A percentile compares a stretch with the other conserved stretches of the same genome.
These are phyloP conservation scores for Rhea americana DNA, from an alignment of 2,113 vertebrate genomes.

Conservation along the genomic window DNA sequence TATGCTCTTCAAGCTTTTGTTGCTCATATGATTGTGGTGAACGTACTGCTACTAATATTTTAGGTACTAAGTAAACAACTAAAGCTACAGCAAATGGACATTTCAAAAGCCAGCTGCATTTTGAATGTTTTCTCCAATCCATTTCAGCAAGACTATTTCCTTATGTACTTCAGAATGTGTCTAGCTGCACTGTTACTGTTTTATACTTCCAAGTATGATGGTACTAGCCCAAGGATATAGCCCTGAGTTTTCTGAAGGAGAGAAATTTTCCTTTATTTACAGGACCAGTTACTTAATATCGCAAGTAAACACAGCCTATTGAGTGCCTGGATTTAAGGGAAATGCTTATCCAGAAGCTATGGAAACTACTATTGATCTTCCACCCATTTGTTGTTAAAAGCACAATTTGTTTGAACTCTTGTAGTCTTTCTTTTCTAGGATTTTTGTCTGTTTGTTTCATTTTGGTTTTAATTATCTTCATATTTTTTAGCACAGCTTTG, in stretches of 20 bases:
- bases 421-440: not conserved
- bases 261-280: not conserved
- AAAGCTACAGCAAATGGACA: not conserved
- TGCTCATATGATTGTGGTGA: not conserved
- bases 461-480: conserved; percentile 34
- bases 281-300: not conserved
- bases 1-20: not conserved
- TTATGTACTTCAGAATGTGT: not conserved
- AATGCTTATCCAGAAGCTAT: not conserved
- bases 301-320: not conserved
- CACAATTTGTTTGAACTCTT: not conserved
- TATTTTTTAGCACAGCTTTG: conserved; percentile 23
- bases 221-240: not conserved
- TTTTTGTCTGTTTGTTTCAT: not conserved
- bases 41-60: not conserved
- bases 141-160: not conserved
- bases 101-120: conserved; percentile 36
- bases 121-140: not conserved
- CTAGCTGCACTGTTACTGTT: not conserved
- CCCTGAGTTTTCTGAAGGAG: not conserved
- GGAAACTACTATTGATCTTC: not conserved
- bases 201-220: not conserved
- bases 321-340: not conserved
- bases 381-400: conserved; percentile 25
- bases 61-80: not conserved